phyloP scores from a whole-genome alignment of 2,113 vertebrate genomes.

The Nothoprocta perdicaria region DNA sequence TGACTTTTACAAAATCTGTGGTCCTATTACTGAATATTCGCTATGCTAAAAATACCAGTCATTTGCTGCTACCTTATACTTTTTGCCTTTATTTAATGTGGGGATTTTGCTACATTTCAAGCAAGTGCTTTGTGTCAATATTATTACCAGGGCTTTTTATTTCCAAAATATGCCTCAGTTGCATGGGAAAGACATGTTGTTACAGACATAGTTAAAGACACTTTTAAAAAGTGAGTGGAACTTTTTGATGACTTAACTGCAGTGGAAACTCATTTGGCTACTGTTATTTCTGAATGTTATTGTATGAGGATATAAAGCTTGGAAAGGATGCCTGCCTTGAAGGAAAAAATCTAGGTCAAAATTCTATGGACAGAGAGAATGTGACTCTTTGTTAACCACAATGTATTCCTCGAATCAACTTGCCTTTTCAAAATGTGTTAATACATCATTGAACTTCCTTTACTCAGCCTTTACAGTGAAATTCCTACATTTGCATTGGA shows the following conservation, averaged over 20 bases:
- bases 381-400: not conserved
- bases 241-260: not conserved
- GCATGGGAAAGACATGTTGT: not conserved
- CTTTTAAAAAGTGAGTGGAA: not conserved
- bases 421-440: not conserved
- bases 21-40: not conserved
- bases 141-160: not conserved
- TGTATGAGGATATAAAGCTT: not conserved
- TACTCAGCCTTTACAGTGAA: not conserved
- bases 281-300: not conserved
- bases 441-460: not conserved
- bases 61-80: not conserved
- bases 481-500: not conserved
- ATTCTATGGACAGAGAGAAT: not conserved
- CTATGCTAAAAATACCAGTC: not conserved
- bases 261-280: not conserved
- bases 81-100: not conserved
- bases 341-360: not conserved
- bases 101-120: not conserved
- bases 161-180: not conserved
- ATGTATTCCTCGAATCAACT: fast-evolving
- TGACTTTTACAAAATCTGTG: not conserved
- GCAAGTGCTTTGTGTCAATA: not conserved
- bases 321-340: not conserved
- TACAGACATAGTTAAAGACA: not conserved